A percentile compares a stretch with the other conserved stretches of the same genome.
Conservation (phyloP, 2,888 invertebrate genomes). For the Drosophila atroscutellata region DNA sequence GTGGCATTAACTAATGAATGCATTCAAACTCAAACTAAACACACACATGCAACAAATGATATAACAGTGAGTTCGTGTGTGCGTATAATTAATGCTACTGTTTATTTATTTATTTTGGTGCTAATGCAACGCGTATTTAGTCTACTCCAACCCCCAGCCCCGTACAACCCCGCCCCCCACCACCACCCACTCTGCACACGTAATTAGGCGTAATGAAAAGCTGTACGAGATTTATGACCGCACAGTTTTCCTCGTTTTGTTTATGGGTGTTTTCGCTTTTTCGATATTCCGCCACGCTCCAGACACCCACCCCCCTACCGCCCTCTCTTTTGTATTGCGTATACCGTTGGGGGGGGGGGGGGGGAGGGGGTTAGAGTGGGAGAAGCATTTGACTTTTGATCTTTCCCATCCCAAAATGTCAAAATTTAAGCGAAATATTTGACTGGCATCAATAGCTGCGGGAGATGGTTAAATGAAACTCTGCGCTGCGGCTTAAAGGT, state of each 20-base stretch:
- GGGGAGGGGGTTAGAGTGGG: constrained; percentile 20
- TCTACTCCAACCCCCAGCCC: neutral
- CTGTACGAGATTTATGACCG: constrained; percentile 61
- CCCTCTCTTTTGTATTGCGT: constrained; percentile 5
- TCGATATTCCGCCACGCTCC: neutral
- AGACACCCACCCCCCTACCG: neutral
- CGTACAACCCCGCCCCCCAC: no score
- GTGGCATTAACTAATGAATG: constrained; percentile 20
- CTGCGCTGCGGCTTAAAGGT: neutral
- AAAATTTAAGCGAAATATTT: constrained; percentile 36
- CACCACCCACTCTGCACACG: constrained; percentile 9
- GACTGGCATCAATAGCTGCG: constrained; percentile 22
- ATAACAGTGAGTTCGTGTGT: neutral
- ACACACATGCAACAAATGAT: constrained; percentile 16
- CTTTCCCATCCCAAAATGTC: constrained; percentile 55
- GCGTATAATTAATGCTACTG: constrained; percentile 56
- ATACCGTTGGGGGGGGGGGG: neutral
- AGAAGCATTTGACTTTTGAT: constrained; percentile 60
- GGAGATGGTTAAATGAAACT: constrained; percentile 22
- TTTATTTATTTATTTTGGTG: constrained; percentile 58
- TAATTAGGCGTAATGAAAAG: constrained; percentile 67
- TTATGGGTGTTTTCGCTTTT: constrained; percentile 31
- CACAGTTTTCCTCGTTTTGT: constrained; percentile 40
- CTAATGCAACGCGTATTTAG: constrained; percentile 45
- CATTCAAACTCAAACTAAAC: constrained; percentile 40